Percentiles rank a stretch among this genome's conserved stretches.
These are phyloP conservation scores for Drosophila bifasciata DNA, from an alignment of 1,140 invertebrate genomes.

Conservation along the genomic window DNA sequence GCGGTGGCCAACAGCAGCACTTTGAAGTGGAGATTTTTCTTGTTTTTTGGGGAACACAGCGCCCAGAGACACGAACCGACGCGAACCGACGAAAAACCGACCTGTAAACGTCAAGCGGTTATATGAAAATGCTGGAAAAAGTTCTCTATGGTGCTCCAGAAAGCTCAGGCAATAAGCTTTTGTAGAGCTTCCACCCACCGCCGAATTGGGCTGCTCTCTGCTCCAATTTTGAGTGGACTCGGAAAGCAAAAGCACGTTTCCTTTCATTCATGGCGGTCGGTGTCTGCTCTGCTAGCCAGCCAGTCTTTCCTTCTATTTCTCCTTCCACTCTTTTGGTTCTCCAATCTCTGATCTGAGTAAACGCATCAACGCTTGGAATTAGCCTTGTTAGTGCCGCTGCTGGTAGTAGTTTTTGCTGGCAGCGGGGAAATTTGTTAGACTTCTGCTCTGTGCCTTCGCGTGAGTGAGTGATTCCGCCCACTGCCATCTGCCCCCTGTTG, in stretches of 20 bases:
- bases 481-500: too few species aligned
- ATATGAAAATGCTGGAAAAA: slow-evolving; percentile 68
- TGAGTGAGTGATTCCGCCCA: slow-evolving; percentile 11
- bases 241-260: slow-evolving; percentile 22
- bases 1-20: slow-evolving; percentile 6
- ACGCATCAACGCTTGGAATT: slow-evolving; percentile 66
- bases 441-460: slow-evolving; percentile 34
- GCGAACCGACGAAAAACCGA: slow-evolving; percentile 35
- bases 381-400: slow-evolving; percentile 43
- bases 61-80: slow-evolving; percentile 7
- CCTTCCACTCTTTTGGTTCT: not conserved
- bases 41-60: too few species aligned
- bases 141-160: slow-evolving; percentile 25
- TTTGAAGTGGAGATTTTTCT: slow-evolving; percentile 44
- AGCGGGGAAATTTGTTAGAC: slow-evolving; percentile 32
- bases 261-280: slow-evolving; percentile 50
- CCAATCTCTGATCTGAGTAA: slow-evolving; percentile 5
- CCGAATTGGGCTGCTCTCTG: slow-evolving; percentile 2
- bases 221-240: slow-evolving; percentile 19
- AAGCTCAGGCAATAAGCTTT: slow-evolving; percentile 51
- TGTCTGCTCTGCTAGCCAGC: not conserved
- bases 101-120: slow-evolving; percentile 59
- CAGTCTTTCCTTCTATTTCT: not conserved
- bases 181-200: slow-evolving; percentile 37
- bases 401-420: not conserved